Evolutionary conservation across 2,113 vertebrate genomes (phyloP).

Genomic region (Perca fluviatilis): DNA sequence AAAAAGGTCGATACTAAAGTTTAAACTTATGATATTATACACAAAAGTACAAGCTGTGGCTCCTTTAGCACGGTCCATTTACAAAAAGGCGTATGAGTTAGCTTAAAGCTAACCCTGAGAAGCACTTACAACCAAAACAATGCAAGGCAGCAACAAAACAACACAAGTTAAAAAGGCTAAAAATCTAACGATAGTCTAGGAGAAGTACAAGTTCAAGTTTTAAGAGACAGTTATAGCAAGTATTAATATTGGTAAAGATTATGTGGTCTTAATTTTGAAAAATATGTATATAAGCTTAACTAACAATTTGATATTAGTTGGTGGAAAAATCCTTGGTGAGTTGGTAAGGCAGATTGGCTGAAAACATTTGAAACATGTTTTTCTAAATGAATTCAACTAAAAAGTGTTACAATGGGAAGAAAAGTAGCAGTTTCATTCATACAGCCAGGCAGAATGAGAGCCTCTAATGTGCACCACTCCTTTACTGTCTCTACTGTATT

Average conservation of each 20-base stretch:
- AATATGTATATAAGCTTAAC: not conserved
- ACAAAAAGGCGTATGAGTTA: not conserved
- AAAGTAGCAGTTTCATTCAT: constrained; percentile 28
- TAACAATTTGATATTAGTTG: not conserved
- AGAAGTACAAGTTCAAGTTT: not conserved
- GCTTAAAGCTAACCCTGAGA: not conserved
- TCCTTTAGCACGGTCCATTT: not conserved
- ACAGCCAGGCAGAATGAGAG: not conserved
- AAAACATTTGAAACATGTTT: not conserved
- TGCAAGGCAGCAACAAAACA: constrained; percentile 1
- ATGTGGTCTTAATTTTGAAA: not conserved
- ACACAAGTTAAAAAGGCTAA: no score
- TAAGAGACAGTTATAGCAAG: not conserved
- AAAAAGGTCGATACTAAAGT: not conserved
- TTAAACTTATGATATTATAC: not conserved
- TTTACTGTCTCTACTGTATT: constrained; percentile 6
- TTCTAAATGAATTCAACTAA: not conserved
- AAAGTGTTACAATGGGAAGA: not conserved
- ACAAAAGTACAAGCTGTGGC: not conserved
- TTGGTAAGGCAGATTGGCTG: not conserved
- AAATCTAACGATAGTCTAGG: not conserved
- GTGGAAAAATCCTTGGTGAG: not conserved
- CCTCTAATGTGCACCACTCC: not conserved
- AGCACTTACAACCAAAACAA: not conserved
- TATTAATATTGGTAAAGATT: not conserved